phyloP scores from a whole-genome alignment of 2,113 vertebrate species.

The Nycticryphes semicollaris region DNA sequence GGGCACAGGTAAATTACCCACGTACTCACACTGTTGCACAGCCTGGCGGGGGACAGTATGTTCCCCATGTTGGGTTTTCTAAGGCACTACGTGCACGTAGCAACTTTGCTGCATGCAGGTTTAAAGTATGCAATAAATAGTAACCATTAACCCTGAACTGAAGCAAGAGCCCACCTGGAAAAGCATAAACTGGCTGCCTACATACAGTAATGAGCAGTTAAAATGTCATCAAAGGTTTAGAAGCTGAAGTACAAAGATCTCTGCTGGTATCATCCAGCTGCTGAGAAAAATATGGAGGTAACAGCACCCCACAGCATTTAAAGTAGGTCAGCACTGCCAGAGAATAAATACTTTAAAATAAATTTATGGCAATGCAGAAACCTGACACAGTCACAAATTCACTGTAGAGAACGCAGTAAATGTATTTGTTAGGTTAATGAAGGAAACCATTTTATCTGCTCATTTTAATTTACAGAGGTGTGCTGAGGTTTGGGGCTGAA shows the following conservation, averaged over 20 bases:
- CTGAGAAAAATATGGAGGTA: not conserved
- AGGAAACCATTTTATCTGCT: not conserved
- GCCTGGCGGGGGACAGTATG: not conserved
- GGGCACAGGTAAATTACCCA: not conserved
- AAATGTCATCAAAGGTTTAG: constrained; percentile 35
- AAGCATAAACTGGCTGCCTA: constrained; percentile 18
- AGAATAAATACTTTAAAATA: not conserved
- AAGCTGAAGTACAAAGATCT: constrained; percentile 34
- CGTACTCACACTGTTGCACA: not conserved
- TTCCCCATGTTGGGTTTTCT: not conserved
- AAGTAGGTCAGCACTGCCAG: constrained; percentile 8
- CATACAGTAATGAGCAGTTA: constrained; percentile 1
- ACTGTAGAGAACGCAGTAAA: not conserved
- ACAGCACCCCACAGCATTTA: not conserved
- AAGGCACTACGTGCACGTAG: not conserved
- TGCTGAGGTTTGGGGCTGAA: not conserved
- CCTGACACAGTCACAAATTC: not conserved
- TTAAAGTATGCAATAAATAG: constrained; percentile 61
- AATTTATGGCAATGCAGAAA: not conserved
- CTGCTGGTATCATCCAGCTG: not conserved
- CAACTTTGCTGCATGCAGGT: not conserved
- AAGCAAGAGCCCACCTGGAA: not conserved
- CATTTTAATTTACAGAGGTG: not conserved
- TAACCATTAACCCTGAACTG: constrained; percentile 58
- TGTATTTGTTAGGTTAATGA: not conserved